phyloP scores from a whole-genome alignment of 1,140 invertebrate genomes.

The Neuroterus valhalla region DNA sequence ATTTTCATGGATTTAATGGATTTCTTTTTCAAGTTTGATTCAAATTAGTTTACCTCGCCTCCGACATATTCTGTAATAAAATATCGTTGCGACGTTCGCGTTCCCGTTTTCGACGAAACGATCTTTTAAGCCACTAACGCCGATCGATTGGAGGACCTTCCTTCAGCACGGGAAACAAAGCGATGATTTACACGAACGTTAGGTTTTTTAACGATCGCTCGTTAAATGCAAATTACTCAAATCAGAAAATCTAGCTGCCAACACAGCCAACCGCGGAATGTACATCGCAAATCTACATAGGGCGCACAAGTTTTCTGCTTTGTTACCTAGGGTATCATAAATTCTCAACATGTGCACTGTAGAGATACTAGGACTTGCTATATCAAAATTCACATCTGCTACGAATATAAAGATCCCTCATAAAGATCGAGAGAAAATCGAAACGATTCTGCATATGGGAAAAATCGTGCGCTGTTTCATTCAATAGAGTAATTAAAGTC shows the following conservation, averaged over 20 bases:
- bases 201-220: conserved; percentile 45
- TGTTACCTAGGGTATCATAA: conserved; percentile 37
- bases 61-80: neutral
- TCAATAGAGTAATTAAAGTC: neutral
- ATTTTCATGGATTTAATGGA: conserved; percentile 4
- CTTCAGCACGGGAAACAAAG: conserved; percentile 4
- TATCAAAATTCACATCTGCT: conserved; percentile 37
- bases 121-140: neutral
- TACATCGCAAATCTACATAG: neutral
- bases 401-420: conserved; percentile 38
- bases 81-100: conserved; percentile 11
- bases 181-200: conserved; percentile 45
- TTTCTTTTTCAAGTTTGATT: conserved; percentile 24
- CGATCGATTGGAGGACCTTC: conserved; percentile 20
- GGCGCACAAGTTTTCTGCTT: conserved; percentile 39
- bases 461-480: neutral
- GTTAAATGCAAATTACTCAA: conserved; percentile 50
- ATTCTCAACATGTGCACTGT: conserved; percentile 34
- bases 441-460: conserved; percentile 24
- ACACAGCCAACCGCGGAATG: conserved; percentile 18
- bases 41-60: neutral
- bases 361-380: conserved; percentile 24
- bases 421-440: conserved; percentile 32
- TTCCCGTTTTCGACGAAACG: conserved; percentile 14
- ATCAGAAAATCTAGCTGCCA: conserved; percentile 47